These are phyloP conservation scores for Drepana falcataria DNA, from an alignment of 2,888 invertebrate species.

Conservation along the genomic window DNA sequence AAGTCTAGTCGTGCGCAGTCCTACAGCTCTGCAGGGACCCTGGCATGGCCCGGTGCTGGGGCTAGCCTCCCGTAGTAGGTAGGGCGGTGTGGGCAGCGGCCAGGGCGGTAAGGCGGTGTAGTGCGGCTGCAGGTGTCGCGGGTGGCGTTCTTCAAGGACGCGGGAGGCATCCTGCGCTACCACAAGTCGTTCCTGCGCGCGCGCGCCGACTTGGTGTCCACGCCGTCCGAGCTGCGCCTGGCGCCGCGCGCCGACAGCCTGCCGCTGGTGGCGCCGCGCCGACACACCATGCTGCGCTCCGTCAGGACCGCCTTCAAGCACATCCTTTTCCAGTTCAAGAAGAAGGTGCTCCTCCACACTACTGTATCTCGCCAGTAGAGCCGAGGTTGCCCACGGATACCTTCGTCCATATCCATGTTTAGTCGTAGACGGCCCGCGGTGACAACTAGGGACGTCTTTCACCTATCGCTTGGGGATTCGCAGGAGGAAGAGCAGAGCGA, in stretches of 20 bases:
- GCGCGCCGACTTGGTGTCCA: background rate
- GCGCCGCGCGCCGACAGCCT: background rate
- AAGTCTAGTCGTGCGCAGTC: too few species aligned
- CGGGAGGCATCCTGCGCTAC: background rate
- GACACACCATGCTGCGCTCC: slow-evolving; percentile 15
- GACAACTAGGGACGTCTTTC: too few species aligned
- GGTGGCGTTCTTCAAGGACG: background rate
- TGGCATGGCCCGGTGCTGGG: too few species aligned
- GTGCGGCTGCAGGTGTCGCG: slow-evolving; percentile 13
- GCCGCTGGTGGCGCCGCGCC: background rate
- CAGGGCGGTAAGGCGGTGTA: too few species aligned
- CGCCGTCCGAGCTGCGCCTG: slow-evolving; percentile 3
- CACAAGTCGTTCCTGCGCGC: background rate
- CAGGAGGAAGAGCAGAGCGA: slow-evolving; percentile 7
- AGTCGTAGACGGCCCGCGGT: too few species aligned
- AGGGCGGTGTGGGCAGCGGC: too few species aligned
- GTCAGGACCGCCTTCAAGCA: slow-evolving; percentile 21
- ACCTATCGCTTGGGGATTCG: background rate
- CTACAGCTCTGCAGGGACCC: too few species aligned
- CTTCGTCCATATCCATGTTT: too few species aligned
- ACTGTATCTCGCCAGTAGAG: background rate
- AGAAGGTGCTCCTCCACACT: background rate
- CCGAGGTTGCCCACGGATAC: slow-evolving; percentile 3
- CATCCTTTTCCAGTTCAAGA: slow-evolving; percentile 13
- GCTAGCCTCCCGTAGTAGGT: too few species aligned